phyloP scores from a whole-genome alignment of 64 coral and sea anemone species.

The Trachythela sp. region DNA sequence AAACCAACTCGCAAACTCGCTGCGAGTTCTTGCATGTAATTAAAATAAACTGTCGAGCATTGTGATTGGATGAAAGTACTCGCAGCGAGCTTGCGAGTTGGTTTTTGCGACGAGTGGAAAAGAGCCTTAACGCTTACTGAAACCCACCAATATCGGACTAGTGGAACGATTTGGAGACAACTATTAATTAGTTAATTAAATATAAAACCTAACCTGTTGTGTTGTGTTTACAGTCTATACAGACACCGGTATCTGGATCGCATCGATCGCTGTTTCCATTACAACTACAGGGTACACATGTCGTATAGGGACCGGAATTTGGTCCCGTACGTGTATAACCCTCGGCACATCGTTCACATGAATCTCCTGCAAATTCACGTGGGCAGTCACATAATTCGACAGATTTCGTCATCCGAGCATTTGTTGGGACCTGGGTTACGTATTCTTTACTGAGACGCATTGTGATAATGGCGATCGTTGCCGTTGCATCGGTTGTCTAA shows the following conservation, averaged over 20 bases:
- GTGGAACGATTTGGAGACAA: too few relatives aligned
- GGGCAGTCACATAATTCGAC: slow-evolving; percentile 71
- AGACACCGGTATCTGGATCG: slow-evolving; percentile 81
- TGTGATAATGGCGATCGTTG: neutral
- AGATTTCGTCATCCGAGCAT: slow-evolving; percentile 24
- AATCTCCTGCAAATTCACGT: slow-evolving; percentile 63
- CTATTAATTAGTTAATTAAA: too few relatives aligned
- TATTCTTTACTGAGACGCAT: slow-evolving; percentile 26
- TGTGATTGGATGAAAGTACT: too few relatives aligned
- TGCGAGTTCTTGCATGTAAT: too few relatives aligned
- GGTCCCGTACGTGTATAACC: slow-evolving; percentile 69
- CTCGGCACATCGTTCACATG: slow-evolving; percentile 82
- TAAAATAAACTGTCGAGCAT: too few relatives aligned
- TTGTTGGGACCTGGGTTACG: slow-evolving; percentile 21
- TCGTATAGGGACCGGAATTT: slow-evolving; percentile 64
- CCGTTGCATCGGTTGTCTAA: neutral
- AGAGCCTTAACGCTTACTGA: too few relatives aligned
- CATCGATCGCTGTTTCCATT: slow-evolving; percentile 55
- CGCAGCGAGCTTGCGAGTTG: too few relatives aligned
- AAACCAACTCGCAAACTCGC: too few relatives aligned
- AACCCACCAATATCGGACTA: too few relatives aligned
- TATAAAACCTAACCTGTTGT: slow-evolving; percentile 46
- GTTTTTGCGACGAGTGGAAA: too few relatives aligned
- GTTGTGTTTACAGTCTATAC: slow-evolving; percentile 71
- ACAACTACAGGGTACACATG: slow-evolving; percentile 76